A percentile compares a stretch with the other conserved stretches of the same genome.
These are phyloP conservation scores for Zapornia atra DNA, from an alignment of 2,113 vertebrate species.

Conservation along the genomic window DNA sequence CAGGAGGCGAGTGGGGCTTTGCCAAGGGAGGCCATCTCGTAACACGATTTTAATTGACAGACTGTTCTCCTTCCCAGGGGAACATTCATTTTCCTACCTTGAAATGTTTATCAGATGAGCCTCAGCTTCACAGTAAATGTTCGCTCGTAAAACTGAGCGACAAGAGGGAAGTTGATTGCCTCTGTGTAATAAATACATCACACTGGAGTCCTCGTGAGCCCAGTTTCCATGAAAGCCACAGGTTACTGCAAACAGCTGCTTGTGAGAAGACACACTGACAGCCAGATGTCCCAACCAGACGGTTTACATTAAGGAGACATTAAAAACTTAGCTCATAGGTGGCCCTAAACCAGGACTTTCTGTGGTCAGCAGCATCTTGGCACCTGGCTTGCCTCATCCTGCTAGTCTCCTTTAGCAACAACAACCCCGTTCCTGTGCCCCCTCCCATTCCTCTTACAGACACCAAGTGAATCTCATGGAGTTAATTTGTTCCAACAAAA, in stretches of 20 bases:
- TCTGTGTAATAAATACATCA: conserved; percentile 74
- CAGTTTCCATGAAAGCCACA: conserved; percentile 71
- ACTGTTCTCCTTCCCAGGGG: conserved; percentile 26
- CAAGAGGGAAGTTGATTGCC: conserved; percentile 60
- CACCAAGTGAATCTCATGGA: not conserved
- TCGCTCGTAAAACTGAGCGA: conserved; percentile 51
- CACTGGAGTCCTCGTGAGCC: conserved; percentile 58
- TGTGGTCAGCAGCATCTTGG: conserved; percentile 56
- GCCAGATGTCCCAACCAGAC: conserved; percentile 74
- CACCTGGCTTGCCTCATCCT: conserved; percentile 43
- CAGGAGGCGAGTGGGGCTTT: not conserved
- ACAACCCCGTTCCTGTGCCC: not conserved
- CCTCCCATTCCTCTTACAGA: not conserved
- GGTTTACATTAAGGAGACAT: conserved; percentile 73
- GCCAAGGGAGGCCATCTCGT: not conserved
- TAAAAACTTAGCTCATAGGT: conserved; percentile 75
- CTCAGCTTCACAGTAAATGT: conserved; percentile 5
- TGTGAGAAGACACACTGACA: conserved; percentile 66
- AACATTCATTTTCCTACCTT: conserved; percentile 42
- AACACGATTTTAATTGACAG: conserved; percentile 13
- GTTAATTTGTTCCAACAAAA: conserved; percentile 43
- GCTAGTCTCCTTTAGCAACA: conserved; percentile 47
- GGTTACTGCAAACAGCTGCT: conserved; percentile 76
- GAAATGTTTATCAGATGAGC: conserved; percentile 69
- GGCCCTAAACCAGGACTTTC: conserved; percentile 72